phyloP scores from a whole-genome alignment of 2,113 vertebrate genomes.

The Chloebia gouldiae region DNA sequence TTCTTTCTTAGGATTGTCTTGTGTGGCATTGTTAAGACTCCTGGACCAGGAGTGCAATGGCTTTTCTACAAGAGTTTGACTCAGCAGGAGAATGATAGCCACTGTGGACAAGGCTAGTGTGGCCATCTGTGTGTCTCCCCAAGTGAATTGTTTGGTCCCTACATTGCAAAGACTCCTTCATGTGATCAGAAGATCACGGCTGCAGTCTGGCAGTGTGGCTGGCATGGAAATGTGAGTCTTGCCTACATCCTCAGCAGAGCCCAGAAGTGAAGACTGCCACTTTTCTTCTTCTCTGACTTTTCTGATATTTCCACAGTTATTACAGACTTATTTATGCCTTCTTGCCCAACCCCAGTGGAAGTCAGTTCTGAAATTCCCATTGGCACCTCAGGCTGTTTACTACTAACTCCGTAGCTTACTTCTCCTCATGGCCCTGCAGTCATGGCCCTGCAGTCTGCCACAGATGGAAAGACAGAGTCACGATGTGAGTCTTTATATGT shows the following conservation, averaged over 20 bases:
- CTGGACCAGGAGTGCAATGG: rapidly evolving
- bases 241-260: neutral
- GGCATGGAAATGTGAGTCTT: neutral
- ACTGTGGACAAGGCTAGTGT: neutral
- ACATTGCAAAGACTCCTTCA: neutral
- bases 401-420: neutral
- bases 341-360: neutral
- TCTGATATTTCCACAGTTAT: neutral
- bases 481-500: neutral
- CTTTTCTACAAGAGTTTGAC: neutral
- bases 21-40: neutral
- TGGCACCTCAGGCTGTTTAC: neutral
- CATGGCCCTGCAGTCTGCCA: neutral
- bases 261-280: neutral
- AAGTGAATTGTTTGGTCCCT: neutral
- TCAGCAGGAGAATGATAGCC: neutral
- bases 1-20: neutral
- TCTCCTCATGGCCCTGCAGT: neutral
- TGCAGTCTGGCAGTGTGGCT: neutral
- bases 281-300: neutral
- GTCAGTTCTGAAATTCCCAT: neutral
- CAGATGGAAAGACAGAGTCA: neutral
- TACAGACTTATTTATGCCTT: neutral
- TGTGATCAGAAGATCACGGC: neutral
- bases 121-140: neutral